Evolutionary conservation across 2,888 invertebrate species (phyloP), one percentile per base, ranked within the genome.

Genomic region (Eilema depressum): DNA sequence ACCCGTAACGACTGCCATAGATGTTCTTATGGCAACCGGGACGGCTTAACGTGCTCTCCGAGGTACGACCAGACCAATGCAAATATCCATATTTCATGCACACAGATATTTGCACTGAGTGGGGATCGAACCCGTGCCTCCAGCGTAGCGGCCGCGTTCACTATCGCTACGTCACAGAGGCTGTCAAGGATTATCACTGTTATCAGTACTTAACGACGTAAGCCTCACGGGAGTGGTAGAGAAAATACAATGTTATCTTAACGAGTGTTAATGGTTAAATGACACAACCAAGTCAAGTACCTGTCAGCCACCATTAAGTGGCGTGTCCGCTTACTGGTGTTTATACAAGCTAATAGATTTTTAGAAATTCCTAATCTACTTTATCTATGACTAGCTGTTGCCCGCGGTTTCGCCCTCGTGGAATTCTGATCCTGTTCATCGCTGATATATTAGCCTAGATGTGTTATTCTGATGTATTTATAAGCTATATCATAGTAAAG

Each of bases 221-320:
- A 53, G 53, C 28, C 10, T 30, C 11, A 47, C 14, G 30, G 30
- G 25, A 65, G 17, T 23, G 56, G 10, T 23, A 60, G 26, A 12
- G 26, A 66, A 66, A 59, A 59, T 60, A 37, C 33, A 11, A 26
- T 7, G n/a, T 41, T 66, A 66, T 41, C 66, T 41, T 25, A 60
- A 66, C 41, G 41, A 41, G 20, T 60, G 59, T 20, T 66, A 59
- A 66, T 59, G 37, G 66, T 41, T 26, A 25, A 26, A 26, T 66
- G 59, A 60, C 66, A 62, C 5, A 56, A 28, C 53, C 47, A 14
- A 14, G 28, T 47, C 33, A 68, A 62, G 53, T 62, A 33, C 10
- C 23, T 68, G 68, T 62, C 62, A 33, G 12, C 23, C 17, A 30
- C 17, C 14, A n/a, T 25, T 57, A 66, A 65, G 25, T 53, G 61